Conservation (phyloP, 2,888 invertebrate genomes). For the Temnothorax unifasciatus region DNA sequence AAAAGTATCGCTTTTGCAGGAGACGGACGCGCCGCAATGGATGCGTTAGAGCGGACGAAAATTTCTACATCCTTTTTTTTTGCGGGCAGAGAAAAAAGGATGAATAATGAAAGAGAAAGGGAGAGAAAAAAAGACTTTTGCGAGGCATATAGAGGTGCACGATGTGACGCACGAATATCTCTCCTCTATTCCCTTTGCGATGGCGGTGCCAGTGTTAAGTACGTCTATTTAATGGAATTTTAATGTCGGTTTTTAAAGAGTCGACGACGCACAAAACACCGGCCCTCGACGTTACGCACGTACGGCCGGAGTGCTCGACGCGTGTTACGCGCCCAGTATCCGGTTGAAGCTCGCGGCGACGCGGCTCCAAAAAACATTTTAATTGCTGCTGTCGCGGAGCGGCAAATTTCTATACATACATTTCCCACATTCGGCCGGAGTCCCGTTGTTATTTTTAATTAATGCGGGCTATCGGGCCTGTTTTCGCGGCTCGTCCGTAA, state of each 20-base stretch:
- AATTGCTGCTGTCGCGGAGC: conserved; percentile 48
- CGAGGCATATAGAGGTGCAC: conserved; percentile 23
- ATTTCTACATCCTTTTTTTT: conserved; percentile 61
- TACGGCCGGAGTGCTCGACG: conserved; percentile 43
- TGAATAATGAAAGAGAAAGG: neutral
- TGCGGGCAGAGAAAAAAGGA: conserved; percentile 20
- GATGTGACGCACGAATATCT: conserved; percentile 47
- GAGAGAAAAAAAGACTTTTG: conserved; percentile 8
- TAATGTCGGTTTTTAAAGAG: conserved; percentile 65
- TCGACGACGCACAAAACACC: conserved; percentile 41
- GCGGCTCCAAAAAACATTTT: conserved; percentile 55
- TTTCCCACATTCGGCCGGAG: conserved; percentile 47
- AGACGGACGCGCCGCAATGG: conserved; percentile 23
- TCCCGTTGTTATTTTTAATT: conserved; percentile 57
- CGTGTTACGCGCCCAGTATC: conserved; percentile 51
- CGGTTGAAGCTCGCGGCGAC: conserved; percentile 39
- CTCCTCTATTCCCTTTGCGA: conserved; percentile 49
- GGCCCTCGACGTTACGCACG: conserved; percentile 37
- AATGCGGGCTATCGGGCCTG: conserved; percentile 54
- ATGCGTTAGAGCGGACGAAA: conserved; percentile 59
- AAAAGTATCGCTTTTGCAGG: conserved; percentile 53
- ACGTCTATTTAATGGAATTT: conserved; percentile 74
- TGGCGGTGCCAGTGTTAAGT: conserved; percentile 60
- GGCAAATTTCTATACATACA: conserved; percentile 55
- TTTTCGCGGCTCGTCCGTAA: conserved; percentile 50